Evolutionary conservation across 2,888 invertebrate species (phyloP), one percentile per base, ranked within the genome.

Genomic region (Pocota personata): DNA sequence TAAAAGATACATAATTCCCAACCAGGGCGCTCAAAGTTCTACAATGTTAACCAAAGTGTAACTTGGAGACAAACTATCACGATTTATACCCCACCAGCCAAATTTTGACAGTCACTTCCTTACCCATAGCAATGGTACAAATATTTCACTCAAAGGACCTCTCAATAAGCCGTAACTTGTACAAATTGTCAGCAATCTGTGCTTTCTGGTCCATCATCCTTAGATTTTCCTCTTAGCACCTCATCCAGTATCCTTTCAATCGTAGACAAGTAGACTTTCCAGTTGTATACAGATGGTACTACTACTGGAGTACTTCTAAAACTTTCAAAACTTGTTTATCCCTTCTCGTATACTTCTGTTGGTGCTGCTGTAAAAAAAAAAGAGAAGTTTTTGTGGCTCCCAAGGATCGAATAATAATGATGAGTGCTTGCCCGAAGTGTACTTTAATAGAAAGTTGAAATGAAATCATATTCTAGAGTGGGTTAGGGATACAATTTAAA

Each of bases 271-370:
- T 7, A 24, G 55, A 48, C 67, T 76, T 75, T 69, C n/a, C 14
- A 35, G 14, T 64, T 19, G 35, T 37, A 35, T 27, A 37, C 57
- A 69, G 62, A 46, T 48, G 21, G 55, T 46, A 46, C 69, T 27
- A 72, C 64, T 43, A 58, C 35, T 27, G 43, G n/a, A 82, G 71
- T 50, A 27, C 64, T 77, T 82, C 50, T 10, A 52, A 50, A 72
- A 82, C 50, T 66, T 77, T 66, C 24, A 71, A 24, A 82, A 82
- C 64, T 57, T 60, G 43, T 64, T 82, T 66, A 66, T 72, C 40
- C 62, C 50, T 69, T 62, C 24, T 46, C 16, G 24, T 8, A 16
- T 37, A 40, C 8, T 43, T 40, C 5, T 14, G n/a, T 12, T 16
- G 32, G 3, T 8, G 32, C 16, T 32, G 16, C 19, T 14, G 1